Evolutionary conservation across 2,888 invertebrate genomes (phyloP).

Genomic region (Labia minor): DNA sequence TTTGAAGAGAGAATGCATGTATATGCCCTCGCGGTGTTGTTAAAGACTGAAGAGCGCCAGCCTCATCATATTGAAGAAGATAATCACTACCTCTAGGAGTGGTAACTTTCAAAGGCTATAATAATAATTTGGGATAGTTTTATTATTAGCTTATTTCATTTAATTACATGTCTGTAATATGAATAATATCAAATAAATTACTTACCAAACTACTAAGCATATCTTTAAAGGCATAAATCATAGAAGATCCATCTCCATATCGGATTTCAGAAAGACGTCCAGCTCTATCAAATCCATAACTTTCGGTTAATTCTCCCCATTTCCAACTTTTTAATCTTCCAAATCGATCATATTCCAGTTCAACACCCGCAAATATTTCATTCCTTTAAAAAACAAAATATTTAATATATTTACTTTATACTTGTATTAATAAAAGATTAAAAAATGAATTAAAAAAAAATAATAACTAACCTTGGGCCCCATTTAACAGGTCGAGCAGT

Average conservation of each 20-base stretch:
- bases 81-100: slow-evolving; percentile 90
- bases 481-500: slow-evolving; percentile 75
- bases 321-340: slow-evolving; percentile 82
- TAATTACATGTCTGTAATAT: too few species aligned
- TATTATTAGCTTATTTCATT: too few species aligned
- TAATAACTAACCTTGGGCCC: slow-evolving; percentile 47
- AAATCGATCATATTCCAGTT: slow-evolving; percentile 83
- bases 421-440: background rate
- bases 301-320: slow-evolving; percentile 85
- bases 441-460: background rate
- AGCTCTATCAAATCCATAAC: slow-evolving; percentile 79
- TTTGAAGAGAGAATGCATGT: slow-evolving; percentile 84
- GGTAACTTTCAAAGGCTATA: slow-evolving; percentile 79
- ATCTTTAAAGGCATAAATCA: slow-evolving; percentile 86
- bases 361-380: slow-evolving; percentile 78
- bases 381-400: slow-evolving; percentile 39
- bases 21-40: slow-evolving; percentile 90
- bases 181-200: slow-evolving; percentile 25
- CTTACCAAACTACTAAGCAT: slow-evolving; percentile 69
- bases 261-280: slow-evolving; percentile 82
- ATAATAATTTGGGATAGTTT: too few species aligned
- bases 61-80: slow-evolving; percentile 79
- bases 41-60: slow-evolving; percentile 80
- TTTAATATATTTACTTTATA: slow-evolving; percentile 1
- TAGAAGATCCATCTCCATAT: slow-evolving; percentile 80